Evolutionary conservation across 2,797 vertebrate genomes (phyloP), one percentile per base, ranked within the genome.

Genomic region (Buphagus erythrorhynchus): DNA sequence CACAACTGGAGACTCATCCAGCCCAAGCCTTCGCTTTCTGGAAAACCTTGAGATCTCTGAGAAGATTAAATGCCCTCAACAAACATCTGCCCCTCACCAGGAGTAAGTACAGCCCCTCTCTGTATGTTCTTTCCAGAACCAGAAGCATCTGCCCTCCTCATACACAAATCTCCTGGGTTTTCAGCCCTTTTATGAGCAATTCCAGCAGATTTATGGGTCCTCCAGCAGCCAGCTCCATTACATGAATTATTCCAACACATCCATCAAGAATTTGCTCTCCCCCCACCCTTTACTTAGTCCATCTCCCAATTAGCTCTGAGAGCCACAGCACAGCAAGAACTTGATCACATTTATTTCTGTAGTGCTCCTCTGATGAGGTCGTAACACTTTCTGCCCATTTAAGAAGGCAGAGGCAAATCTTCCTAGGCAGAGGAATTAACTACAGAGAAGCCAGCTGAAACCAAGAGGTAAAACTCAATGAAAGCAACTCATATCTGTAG

Each of bases 211-310:
- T 93, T 84, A 91, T 35, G 62, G 33, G 36, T 88, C 31, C 18
- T 95, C n/a, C 46, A 68, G 63, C 88, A 94, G 65, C 28, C 45
- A 77, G 83, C 16, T 93, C 85, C 93, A 66, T 86, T 75, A 93
- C 46, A 66, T 1, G 2, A 83, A 75, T 81, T 78, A 74, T 90
- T 95, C 42, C 26, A 84, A 40, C 0, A 0, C 33, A 93, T 93
- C 68, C 85, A 78, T 78, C 79, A 93, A 48, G 46, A 86, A 73
- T 22, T 61, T 67, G 36, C 84, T 85, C 52, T 67, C 33, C 22
- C 42, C 7, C 31, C 6, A 4, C 3, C 6, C 26, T 76, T 86
- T 49, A 68, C 58, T 68, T 65, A 68, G 62, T 26, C 55, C 59
- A 67, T 89, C 63, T 95, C 87, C 48, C 31, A 5, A 24, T 91